Base-by-base conservation (phyloP, 2,888 invertebrate species). In the Apamea anceps region DNA sequence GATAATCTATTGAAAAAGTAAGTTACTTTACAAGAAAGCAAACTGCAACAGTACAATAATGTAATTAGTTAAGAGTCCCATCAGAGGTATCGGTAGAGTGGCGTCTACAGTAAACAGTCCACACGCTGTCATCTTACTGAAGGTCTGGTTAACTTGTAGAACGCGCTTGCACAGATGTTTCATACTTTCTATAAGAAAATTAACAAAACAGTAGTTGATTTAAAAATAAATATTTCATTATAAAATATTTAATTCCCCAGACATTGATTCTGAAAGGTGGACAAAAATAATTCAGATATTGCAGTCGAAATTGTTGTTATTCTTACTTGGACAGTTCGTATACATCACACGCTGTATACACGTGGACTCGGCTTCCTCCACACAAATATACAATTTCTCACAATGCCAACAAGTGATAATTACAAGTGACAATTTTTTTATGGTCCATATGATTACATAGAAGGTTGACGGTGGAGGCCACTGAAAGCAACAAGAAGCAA, bases 41-140 rank as follows among this genome's bases (percentile, higher is more conserved):
- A 71, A 79, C 45, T 79, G 80, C n/a, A 71, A 12, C 5, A 80
- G 15, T 21, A 79, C 54, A 21, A 79, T 45, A 12, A 37, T 18
- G 12, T 81, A 63, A 6, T 2, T 4, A 25, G 54, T 25, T 2
- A 79, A 0, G 2, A 79, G 51, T n/a, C 15, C 42, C 0, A 15
- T 37, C 18, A 72, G 57, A 18, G 79, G 54, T 12, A 79, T 48
- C 2, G 72, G 54, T 15, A 81, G 79, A 65, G 63, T 15, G 21
- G 79, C 79, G 32, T 79, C 79, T 54, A 79, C 32, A 25, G 63
- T 45, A 12, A 79, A 81, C 63, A 79, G 6, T 0, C 72, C 79
- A 65, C 21, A 79, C 21, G 79, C 81, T 45, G 71, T 71, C 79
- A 72, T 71, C 63, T 79, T 79, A 65, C n/a, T 71, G 54, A 81